Evolutionary conservation across 2,797 vertebrate genomes (phyloP), one percentile per base, ranked within the genome.

Genomic region (Vespertilio murinus): DNA sequence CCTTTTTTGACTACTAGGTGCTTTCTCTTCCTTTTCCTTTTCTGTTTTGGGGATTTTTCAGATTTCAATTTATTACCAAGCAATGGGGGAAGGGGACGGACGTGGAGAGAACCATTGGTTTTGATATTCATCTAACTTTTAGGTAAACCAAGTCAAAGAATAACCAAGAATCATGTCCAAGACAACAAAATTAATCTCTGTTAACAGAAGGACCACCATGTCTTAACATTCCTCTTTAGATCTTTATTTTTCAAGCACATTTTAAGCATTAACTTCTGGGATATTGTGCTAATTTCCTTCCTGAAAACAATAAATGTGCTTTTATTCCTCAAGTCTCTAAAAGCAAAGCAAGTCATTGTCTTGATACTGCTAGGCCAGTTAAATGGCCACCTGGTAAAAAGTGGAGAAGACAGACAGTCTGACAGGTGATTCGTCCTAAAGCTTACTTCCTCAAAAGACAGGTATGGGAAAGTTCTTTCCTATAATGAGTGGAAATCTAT

Each of bases 1-100:
- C 64, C 56, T 78, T 88, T 96, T 94, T 84, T 87, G 88, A 91
- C 87, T 93, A 6, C 13, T 96, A 89, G 93, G 93, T 94, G 77
- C 83, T 95, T 95, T 94, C 90, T 95, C 83, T 95, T 47, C 85
- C 79, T 90, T 95, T 95, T 94, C 40, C 42, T 96, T 89, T 81
- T 70, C 77, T 7, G 17, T 91, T 91, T 73, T 67, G 42, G 91
- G 94, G 83, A 89, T 92, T 94, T 94, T 84, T 88, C 59, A 89
- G 40, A 79, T 88, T 96, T 80, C 77, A 91, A 67, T 82, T 86
- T 93, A 40, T 59, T 89, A 59, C 23, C 20, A 88, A 93, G 47
- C 25, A 64, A 49, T 25, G 10, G 16, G 20, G 12, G 28, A 42
- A 42, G 42, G 20, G 33, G 59, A 20, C 8, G 22, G 20, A 20